phyloP scores from a whole-genome alignment of 2,797 vertebrate species.

The Siniperca undulata region DNA sequence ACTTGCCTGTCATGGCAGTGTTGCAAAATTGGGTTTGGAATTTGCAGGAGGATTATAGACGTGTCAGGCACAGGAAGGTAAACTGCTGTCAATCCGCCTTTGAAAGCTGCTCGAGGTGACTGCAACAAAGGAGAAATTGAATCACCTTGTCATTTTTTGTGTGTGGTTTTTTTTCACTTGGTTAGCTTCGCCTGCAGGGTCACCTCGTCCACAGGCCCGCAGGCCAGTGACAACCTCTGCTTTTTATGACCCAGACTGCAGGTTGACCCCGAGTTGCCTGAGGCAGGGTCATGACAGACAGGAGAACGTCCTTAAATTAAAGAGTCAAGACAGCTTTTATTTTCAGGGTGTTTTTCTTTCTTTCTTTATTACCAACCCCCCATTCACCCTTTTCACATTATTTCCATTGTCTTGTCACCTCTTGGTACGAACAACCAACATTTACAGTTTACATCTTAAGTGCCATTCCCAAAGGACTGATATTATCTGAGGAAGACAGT shows the following conservation, averaged over 20 bases:
- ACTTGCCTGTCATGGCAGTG: slow-evolving; percentile 4
- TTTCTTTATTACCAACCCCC: background rate
- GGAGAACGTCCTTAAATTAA: slow-evolving; percentile 57
- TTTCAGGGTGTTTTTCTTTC: slow-evolving; percentile 42
- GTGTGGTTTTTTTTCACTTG: slow-evolving; percentile 45
- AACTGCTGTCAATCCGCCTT: slow-evolving; percentile 65
- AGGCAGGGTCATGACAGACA: slow-evolving; percentile 56
- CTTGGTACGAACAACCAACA: background rate
- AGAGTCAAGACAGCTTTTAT: slow-evolving; percentile 56
- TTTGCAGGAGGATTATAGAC: slow-evolving; percentile 51
- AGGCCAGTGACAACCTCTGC: slow-evolving; percentile 39
- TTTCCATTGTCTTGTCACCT: slow-evolving; percentile 13
- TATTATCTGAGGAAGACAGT: background rate
- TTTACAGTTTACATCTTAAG: slow-evolving; percentile 21
- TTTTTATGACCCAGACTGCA: slow-evolving; percentile 66
- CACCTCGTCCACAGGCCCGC: slow-evolving; percentile 21
- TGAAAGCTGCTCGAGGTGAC: slow-evolving; percentile 50
- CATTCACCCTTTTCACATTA: background rate
- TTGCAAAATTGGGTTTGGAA: slow-evolving; percentile 50
- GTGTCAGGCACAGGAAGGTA: slow-evolving; percentile 48
- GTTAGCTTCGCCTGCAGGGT: slow-evolving; percentile 33
- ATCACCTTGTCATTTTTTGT: slow-evolving; percentile 44
- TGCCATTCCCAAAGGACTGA: background rate
- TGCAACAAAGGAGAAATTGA: slow-evolving; percentile 44
- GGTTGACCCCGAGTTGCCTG: slow-evolving; percentile 57